Evolutionary conservation across 1,140 invertebrate species (phyloP), one percentile per base, ranked within the genome.

Genomic region (Lordiphosa mommai): DNA sequence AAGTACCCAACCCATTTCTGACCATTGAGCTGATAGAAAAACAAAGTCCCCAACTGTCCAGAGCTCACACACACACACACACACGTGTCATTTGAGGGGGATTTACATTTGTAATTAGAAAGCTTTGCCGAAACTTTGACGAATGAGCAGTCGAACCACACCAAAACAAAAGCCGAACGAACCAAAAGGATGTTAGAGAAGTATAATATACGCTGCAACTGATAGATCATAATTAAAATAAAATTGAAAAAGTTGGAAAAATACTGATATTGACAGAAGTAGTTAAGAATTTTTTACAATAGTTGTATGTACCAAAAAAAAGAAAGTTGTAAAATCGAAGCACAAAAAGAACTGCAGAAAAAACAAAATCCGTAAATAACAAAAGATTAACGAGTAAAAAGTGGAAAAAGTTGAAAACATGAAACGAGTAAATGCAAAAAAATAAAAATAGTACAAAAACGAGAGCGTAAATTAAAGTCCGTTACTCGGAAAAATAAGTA

Each of bases 51-150:
- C 50, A 52, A 41, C 23, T 61, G 29, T 17, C 50, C 32, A 20
- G 33, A 10, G 32, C 34, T 47, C 23, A 44, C 20, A 23, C 8
- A 23, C 23, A 53, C 49, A 58, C 38, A 49, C 32, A 60, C 16
- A 38, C 44, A 49, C 38, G 57, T 34, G 52, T 27, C 48, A 59
- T 53, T 34, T 50, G 55, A 30, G 60, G 55, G 71, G 77, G 77
- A 84, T 85, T 84, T 84, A 84, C 77, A 84, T 84, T 84, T 72
- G 77, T 77, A 84, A 84, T 84, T 84, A 72, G 79, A 71, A 77
- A 72, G 80, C 68, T 76, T 84, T 84, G 61, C 59, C 55, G 17
- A 69, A 84, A 84, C 63, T 85, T 84, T 84, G 77, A 84, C 71
- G 72, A 84, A 69, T 53, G 60, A 59, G 52, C 63, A 65, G 27